Evolutionary conservation across 2,888 invertebrate species (phyloP), one percentile per base, ranked within the genome.

Genomic region (Ophioninae sp.): DNA sequence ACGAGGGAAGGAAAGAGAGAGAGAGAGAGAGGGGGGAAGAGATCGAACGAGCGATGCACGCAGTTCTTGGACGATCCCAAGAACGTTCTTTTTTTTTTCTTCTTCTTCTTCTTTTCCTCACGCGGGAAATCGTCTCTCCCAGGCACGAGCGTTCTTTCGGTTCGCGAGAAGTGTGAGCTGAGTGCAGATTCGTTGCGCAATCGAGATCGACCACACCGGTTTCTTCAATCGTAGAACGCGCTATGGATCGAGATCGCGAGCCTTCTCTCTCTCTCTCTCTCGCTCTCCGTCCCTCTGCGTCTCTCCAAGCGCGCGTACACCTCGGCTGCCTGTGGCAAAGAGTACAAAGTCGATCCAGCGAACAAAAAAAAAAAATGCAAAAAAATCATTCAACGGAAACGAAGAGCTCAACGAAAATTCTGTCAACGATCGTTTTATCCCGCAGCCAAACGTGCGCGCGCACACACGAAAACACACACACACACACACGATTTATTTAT

Each of bases 401-500:
- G 37, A 59, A 76, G 72, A 67, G 67, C 71, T 20, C 85, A 84
- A 86, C 83, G 84, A 83, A 85, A 85, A 85, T 82, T 81, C 67
- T 74, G 85, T 77, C 83, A 85, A 74, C 84, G 78, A 85, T 85
- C 84, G 82, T 83, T 83, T 73, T 78, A 85, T 84, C 67, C 86
- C 88, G 84, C 87, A 85, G 88, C 86, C 67, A 10, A 6, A 59
- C 0, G 6, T 9, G 17, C 59, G 1, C 67, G 22, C 22, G 79
- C 81, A 79, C 83, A 75, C 10, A 22, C 22, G 23, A 10, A 44
- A 37, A 37, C 13, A 37, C 41, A 8, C 23, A 23, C 10, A 1
- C 22, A 17, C 30, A 5, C 1, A n/a, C 85, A 87, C 86, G 87
- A 87, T 87, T 85, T 85, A 79, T 82, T 84, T 83, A 13, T 39